These are phyloP conservation scores for Drosophila kanekoi DNA, from an alignment of 2,888 invertebrate species.

Conservation along the genomic window DNA sequence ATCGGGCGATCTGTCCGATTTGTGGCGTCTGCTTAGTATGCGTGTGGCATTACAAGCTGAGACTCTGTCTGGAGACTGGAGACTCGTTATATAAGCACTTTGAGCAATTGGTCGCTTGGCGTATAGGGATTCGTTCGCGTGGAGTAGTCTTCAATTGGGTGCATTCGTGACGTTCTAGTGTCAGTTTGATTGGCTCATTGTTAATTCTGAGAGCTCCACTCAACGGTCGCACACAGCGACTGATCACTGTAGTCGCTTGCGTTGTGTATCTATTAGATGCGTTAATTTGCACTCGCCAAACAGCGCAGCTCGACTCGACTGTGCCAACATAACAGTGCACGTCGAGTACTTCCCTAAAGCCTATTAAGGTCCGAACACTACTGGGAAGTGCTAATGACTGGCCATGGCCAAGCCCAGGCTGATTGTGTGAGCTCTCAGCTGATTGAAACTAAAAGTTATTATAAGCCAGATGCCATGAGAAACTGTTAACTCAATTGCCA, in stretches of 20 bases:
- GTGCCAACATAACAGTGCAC: conserved; percentile 31
- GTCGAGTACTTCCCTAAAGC: conserved; percentile 52
- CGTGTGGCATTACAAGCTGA: conserved; percentile 27
- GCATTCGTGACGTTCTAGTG: conserved; percentile 45
- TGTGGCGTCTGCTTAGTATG: conserved; percentile 48
- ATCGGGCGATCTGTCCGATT: conserved; percentile 39
- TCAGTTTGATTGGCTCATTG: conserved; percentile 32
- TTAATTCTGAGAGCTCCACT: conserved; percentile 2
- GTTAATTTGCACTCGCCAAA: conserved; percentile 28
- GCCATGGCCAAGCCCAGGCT: conserved; percentile 27
- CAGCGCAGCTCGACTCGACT: conserved; percentile 2
- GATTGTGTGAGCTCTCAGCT: neutral
- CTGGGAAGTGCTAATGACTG: conserved; percentile 52
- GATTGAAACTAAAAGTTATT: conserved; percentile 12
- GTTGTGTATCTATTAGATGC: conserved; percentile 39
- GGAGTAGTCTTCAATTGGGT: conserved; percentile 39
- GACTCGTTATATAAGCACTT: conserved; percentile 29
- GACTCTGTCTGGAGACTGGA: neutral
- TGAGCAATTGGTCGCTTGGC: conserved; percentile 33
- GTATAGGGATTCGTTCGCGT: conserved; percentile 19
- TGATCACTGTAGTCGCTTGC: conserved; percentile 13
- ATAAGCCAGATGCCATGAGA: neutral
- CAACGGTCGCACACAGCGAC: conserved; percentile 6
- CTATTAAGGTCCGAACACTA: conserved; percentile 35
- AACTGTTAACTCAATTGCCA: neutral